A percentile compares a stretch with the other conserved stretches of the same genome.
phyloP scores from a whole-genome alignment of 92 coral and sea anemone species.

The Phymanthus crucifer region DNA sequence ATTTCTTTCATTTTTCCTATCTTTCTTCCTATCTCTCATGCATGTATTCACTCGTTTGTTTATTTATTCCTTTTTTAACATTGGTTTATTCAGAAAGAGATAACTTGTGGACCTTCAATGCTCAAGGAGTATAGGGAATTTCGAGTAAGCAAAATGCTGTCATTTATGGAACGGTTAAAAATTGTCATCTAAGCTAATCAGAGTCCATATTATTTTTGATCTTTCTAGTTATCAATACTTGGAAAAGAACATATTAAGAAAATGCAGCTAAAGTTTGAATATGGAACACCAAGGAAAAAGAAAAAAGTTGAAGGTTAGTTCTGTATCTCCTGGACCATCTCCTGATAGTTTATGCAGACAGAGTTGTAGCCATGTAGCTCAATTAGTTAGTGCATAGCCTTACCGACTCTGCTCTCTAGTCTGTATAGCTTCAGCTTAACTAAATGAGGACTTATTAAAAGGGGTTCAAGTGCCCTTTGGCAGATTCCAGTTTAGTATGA shows the following conservation, averaged over 20 bases:
- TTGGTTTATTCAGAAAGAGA: slow-evolving; percentile 57
- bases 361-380: too few relatives aligned
- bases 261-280: slow-evolving; percentile 24
- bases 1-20: background rate
- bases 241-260: slow-evolving; percentile 62
- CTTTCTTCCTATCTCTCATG: too few relatives aligned
- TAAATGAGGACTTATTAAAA: too few relatives aligned
- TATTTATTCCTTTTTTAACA: background rate
- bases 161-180: too few relatives aligned
- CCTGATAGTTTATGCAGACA: too few relatives aligned
- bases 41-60: too few relatives aligned
- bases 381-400: too few relatives aligned
- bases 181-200: background rate
- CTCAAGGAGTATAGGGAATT: slow-evolving; percentile 84
- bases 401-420: too few relatives aligned
- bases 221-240: slow-evolving; percentile 55
- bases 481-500: too few relatives aligned
- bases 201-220: background rate
- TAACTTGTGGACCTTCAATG: slow-evolving; percentile 90
- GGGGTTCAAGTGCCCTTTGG: too few relatives aligned
- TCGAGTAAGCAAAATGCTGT: slow-evolving; percentile 51
- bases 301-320: slow-evolving; percentile 63
- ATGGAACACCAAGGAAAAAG: slow-evolving; percentile 60
- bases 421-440: too few relatives aligned
- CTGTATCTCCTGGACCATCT: background rate